Conservation (phyloP, 2,888 invertebrate genomes). For the Drosophila merina region DNA sequence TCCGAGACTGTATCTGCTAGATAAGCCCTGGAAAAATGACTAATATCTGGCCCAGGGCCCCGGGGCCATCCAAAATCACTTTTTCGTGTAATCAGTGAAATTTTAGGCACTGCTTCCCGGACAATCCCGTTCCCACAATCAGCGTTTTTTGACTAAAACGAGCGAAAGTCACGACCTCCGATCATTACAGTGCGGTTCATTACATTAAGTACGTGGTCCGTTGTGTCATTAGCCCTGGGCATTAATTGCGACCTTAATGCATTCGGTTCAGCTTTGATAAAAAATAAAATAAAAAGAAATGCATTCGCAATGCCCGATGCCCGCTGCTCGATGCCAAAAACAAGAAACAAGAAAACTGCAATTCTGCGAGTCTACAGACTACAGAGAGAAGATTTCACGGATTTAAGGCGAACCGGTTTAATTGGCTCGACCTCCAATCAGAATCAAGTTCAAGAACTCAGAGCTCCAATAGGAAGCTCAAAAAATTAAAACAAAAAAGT, state of each 20-base stretch:
- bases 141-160: conserved; percentile 9
- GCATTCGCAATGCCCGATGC: conserved; percentile 49
- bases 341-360: conserved; percentile 18
- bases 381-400: conserved; percentile 37
- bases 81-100: conserved; percentile 12
- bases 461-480: conserved; percentile 21
- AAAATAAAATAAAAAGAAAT: conserved; percentile 21
- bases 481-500: conserved; percentile 10
- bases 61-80: background rate
- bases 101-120: conserved; percentile 2
- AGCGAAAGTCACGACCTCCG: conserved; percentile 36
- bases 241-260: conserved; percentile 66
- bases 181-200: conserved; percentile 29
- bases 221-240: conserved; percentile 51
- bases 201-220: conserved; percentile 26
- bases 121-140: conserved; percentile 37
- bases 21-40: conserved; percentile 13
- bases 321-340: too few species aligned
- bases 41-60: background rate
- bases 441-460: conserved; percentile 71
- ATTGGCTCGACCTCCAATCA: conserved; percentile 74
- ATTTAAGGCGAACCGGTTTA: conserved; percentile 71
- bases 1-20: background rate
- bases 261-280: conserved; percentile 39
- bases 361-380: background rate